Percentiles rank a stretch among this genome's conserved stretches.
These are phyloP conservation scores for Scyliorhinus canicula DNA, from an alignment of 2,797 vertebrate species.

Conservation along the genomic window DNA sequence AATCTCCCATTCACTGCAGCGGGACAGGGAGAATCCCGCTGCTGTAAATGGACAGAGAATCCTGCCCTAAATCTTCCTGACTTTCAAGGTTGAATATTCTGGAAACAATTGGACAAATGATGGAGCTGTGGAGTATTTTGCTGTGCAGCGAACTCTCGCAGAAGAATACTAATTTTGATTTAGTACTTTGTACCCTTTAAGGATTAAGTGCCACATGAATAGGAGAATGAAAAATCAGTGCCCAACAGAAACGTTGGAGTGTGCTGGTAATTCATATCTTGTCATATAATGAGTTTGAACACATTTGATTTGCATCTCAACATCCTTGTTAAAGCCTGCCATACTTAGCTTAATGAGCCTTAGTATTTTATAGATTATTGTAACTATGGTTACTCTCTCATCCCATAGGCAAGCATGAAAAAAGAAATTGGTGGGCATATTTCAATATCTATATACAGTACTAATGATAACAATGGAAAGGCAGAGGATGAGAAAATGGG, in stretches of 20 bases:
- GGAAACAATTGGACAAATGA: background rate
- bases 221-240: background rate
- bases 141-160: too few relatives aligned
- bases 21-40: too few relatives aligned
- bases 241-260: background rate
- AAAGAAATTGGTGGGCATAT: background rate
- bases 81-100: background rate
- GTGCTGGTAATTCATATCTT: background rate
- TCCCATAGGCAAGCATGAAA: background rate
- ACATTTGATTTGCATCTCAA: background rate
- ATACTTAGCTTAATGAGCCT: too few relatives aligned
- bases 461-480: background rate
- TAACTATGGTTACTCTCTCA: background rate
- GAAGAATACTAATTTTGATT: background rate
- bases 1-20: too few relatives aligned
- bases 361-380: background rate
- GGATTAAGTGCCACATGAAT: background rate
- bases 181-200: background rate
- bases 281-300: background rate
- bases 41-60: too few relatives aligned
- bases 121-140: background rate
- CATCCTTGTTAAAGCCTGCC: background rate
- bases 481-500: background rate
- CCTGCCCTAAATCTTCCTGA: background rate
- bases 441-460: background rate